Conservation (phyloP, 2,113 vertebrate genomes). For the Etheostoma spectabile region DNA sequence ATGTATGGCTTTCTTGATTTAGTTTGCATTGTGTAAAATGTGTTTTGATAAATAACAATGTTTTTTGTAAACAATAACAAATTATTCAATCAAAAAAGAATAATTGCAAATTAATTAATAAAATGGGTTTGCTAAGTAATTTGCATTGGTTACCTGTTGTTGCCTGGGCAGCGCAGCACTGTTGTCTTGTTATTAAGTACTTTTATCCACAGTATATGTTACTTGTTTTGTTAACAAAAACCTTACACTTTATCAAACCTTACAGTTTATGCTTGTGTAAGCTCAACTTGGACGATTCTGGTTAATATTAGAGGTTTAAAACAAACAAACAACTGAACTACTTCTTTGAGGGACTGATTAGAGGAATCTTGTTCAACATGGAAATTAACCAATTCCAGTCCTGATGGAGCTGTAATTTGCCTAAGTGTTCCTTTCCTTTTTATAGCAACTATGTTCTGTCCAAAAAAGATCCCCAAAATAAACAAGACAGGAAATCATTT, state of each 20-base stretch:
- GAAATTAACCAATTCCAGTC: neutral
- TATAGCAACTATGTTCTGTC: neutral
- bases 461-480: neutral
- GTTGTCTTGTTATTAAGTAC: neutral
- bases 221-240: conserved; percentile 2
- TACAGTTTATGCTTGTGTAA: neutral
- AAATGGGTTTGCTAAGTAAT: neutral
- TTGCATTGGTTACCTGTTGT: neutral
- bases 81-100: neutral
- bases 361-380: neutral
- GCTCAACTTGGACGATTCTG: neutral
- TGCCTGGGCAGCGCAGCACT: neutral
- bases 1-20: neutral
- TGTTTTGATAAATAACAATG: neutral
- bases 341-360: neutral
- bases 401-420: conserved; percentile 28
- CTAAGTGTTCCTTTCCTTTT: conserved; percentile 21
- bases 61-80: neutral
- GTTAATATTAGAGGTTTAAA: neutral
- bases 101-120: neutral
- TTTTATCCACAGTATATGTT: neutral
- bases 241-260: neutral
- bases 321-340: neutral
- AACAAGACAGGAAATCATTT: neutral
- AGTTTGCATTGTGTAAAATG: neutral